Percentiles rank a stretch among this genome's conserved stretches.
Evolutionary conservation across 2,888 invertebrate species (phyloP).

Genomic region (Amphipoea lucens): DNA sequence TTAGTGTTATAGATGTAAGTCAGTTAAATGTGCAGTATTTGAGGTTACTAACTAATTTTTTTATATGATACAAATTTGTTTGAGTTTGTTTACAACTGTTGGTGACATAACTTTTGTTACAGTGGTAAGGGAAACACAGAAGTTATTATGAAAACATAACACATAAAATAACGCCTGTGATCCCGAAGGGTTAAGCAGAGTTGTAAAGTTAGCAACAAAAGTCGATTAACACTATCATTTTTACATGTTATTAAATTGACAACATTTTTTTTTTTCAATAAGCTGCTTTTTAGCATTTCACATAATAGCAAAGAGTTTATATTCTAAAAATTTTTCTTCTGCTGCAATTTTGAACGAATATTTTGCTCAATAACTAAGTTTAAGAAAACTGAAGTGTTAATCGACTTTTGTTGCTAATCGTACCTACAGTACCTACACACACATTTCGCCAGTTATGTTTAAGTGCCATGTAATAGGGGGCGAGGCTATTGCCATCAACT

Average conservation of each 20-base stretch:
- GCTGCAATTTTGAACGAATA: too few relatives aligned
- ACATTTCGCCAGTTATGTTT: not conserved
- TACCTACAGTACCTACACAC: not conserved
- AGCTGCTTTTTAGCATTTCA: too few relatives aligned
- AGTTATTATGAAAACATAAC: not conserved
- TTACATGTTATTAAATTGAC: too few relatives aligned
- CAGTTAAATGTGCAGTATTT: conserved; percentile 56
- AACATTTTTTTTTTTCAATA: too few relatives aligned
- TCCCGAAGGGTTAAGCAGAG: not conserved
- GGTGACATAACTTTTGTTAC: not conserved
- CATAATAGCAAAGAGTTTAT: too few relatives aligned
- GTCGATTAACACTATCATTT: too few relatives aligned
- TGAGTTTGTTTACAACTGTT: conserved; percentile 2
- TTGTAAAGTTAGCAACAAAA: too few relatives aligned
- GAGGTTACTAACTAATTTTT: conserved; percentile 1
- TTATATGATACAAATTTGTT: not conserved
- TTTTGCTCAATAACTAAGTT: too few relatives aligned
- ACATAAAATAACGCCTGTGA: not conserved
- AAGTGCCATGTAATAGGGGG: not conserved
- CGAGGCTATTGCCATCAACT: not conserved
- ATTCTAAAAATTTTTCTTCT: too few relatives aligned
- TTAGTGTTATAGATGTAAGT: conserved; percentile 56
- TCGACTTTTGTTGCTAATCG: too few relatives aligned
- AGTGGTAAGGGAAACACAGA: not conserved
- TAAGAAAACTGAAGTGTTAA: too few relatives aligned